Percentiles rank a stretch among this genome's conserved stretches.
Conservation (phyloP, 2,797 vertebrate species). For the Labeo calbasu region DNA sequence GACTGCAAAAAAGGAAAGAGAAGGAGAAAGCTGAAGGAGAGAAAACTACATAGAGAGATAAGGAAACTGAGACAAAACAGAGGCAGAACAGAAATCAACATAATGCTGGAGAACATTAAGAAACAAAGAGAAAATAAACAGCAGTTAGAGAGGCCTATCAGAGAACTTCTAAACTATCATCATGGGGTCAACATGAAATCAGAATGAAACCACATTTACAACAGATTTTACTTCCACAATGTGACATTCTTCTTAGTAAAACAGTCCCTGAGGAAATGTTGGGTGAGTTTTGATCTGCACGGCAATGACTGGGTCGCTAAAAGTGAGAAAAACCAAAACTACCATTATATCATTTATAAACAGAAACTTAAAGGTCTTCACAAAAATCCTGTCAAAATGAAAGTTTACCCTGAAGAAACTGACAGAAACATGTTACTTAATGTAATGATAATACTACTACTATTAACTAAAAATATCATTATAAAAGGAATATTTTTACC, state of each 20-base stretch:
- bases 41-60: slow-evolving; percentile 87
- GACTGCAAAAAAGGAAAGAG: slow-evolving; percentile 10
- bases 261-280: background rate
- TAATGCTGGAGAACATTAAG: slow-evolving; percentile 81
- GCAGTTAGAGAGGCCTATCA: slow-evolving; percentile 72
- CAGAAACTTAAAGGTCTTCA: no score
- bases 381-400: no score
- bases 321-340: background rate
- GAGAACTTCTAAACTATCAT: slow-evolving; percentile 54
- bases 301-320: background rate
- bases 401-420: no score
- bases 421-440: no score
- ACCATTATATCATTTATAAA: no score
- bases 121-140: slow-evolving; percentile 64
- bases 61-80: slow-evolving; percentile 90
- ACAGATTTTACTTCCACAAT: background rate
- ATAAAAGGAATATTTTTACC: no score
- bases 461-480: no score
- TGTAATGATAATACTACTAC: no score
- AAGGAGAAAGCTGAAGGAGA: slow-evolving; percentile 12
- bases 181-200: background rate
- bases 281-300: background rate
- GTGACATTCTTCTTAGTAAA: background rate
- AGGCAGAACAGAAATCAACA: slow-evolving; percentile 91
- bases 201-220: background rate